Conservation (phyloP, 2,797 vertebrate species). For the Synanceia verrucosa region DNA sequence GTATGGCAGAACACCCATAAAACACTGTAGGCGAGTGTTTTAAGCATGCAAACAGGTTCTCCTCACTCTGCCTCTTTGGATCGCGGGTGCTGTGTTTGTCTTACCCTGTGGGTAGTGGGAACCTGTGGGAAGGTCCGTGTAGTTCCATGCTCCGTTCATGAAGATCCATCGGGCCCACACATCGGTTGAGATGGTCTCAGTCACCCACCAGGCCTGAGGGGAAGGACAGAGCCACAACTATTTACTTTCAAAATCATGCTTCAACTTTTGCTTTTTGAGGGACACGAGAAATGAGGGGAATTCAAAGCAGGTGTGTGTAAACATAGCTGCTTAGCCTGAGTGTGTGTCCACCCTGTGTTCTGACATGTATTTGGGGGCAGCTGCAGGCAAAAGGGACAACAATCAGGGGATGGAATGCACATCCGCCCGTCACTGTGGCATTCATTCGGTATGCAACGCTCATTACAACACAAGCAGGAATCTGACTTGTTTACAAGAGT, state of each 20-base stretch:
- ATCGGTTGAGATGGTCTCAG: slow-evolving; percentile 45
- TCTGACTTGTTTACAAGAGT: slow-evolving; percentile 25
- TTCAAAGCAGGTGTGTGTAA: not conserved
- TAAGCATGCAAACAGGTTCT: not conserved
- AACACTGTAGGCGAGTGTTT: not conserved
- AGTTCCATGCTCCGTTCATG: slow-evolving; percentile 47
- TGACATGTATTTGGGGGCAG: not conserved
- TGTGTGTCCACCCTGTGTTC: slow-evolving; percentile 10
- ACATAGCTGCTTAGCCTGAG: too few relatives aligned
- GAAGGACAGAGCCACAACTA: not conserved
- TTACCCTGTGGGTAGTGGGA: slow-evolving; percentile 65
- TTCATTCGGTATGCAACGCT: slow-evolving; percentile 3
- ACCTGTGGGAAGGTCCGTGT: slow-evolving; percentile 40
- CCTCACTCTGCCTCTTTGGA: not conserved
- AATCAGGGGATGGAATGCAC: slow-evolving; percentile 12
- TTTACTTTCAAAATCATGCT: not conserved
- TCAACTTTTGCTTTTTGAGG: not conserved
- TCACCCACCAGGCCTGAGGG: slow-evolving; percentile 81
- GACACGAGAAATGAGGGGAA: not conserved
- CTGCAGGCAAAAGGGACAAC: not conserved
- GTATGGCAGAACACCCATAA: not conserved
- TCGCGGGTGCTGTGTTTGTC: not conserved
- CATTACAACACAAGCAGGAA: slow-evolving; percentile 5
- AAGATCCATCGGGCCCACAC: slow-evolving; percentile 74
- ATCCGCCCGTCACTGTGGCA: not conserved